A percentile compares a stretch with the other conserved stretches of the same genome.
phyloP scores from a whole-genome alignment of 2,797 vertebrate genomes.

The Brotula barbata region DNA sequence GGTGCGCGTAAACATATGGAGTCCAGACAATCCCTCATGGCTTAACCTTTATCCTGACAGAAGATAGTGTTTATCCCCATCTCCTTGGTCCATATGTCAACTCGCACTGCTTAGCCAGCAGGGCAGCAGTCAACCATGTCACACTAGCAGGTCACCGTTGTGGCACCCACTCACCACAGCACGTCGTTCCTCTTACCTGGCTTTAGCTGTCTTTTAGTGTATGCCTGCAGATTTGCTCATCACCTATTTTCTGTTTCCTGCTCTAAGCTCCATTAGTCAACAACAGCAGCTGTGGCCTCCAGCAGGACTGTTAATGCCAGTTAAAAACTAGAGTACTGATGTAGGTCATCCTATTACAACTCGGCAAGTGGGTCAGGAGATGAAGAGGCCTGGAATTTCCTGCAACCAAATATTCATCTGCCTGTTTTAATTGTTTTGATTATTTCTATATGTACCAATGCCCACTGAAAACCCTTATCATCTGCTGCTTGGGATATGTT shows the following conservation, averaged over 20 bases:
- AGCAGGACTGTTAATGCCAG: conserved; percentile 6
- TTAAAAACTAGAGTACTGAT: conserved; percentile 8
- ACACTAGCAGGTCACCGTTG: conserved; percentile 17
- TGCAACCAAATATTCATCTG: background rate
- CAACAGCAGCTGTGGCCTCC: conserved; percentile 10
- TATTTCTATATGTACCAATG: too few relatives aligned
- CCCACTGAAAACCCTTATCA: too few relatives aligned
- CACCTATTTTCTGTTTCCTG: conserved; percentile 30
- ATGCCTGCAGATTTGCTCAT: background rate
- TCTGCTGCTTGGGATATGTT: too few relatives aligned
- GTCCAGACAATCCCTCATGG: conserved; percentile 57
- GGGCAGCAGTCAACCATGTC: conserved; percentile 16
- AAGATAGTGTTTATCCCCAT: conserved; percentile 16
- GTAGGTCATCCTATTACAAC: conserved; percentile 17
- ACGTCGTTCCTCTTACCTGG: conserved; percentile 1
- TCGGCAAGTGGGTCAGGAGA: background rate
- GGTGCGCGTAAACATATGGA: conserved; percentile 65
- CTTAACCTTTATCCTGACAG: conserved; percentile 63
- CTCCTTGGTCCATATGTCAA: conserved; percentile 42
- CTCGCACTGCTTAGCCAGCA: conserved; percentile 27
- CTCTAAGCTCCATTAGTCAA: conserved; percentile 9
- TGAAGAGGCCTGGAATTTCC: background rate
- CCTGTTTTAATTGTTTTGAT: too few relatives aligned
- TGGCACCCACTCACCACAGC: conserved; percentile 4
- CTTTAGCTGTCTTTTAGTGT: conserved; percentile 9